A percentile compares a stretch with the other conserved stretches of the same genome.
Conservation (phyloP, 2,888 invertebrate species). For the Bellardia bayeri region DNA sequence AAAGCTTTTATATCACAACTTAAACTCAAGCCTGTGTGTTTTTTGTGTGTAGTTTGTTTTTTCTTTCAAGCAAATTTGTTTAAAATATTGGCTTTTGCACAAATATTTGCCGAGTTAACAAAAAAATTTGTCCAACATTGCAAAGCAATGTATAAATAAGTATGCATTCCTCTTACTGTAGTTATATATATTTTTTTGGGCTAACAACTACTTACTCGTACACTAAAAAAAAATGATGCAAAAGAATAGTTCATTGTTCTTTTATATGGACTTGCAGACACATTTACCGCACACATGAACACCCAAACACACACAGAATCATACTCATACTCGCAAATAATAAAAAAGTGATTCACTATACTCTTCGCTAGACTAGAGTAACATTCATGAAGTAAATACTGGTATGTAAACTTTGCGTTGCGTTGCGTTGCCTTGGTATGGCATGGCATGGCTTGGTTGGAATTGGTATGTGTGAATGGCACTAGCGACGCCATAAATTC, state of each 20-base stretch:
- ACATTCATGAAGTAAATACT: constrained; percentile 51
- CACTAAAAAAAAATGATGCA: constrained; percentile 22
- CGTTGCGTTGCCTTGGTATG: constrained; percentile 13
- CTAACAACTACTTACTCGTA: not conserved
- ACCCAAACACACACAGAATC: constrained; percentile 1
- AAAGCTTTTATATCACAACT: not conserved
- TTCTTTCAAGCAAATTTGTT: constrained; percentile 17
- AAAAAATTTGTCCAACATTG: constrained; percentile 44
- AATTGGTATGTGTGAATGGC: constrained; percentile 53
- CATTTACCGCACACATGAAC: constrained; percentile 27
- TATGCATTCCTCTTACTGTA: constrained; percentile 36
- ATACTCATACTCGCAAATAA: not conserved
- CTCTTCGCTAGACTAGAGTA: constrained; percentile 17
- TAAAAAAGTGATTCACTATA: constrained; percentile 51
- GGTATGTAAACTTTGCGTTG: constrained; percentile 35
- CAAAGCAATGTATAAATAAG: constrained; percentile 52
- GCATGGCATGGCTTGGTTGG: constrained; percentile 34
- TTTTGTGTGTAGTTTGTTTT: not conserved
- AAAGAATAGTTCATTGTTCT: constrained; percentile 71
- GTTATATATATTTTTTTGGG: not conserved
- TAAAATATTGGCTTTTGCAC: constrained; percentile 58
- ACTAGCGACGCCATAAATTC: constrained; percentile 72
- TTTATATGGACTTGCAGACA: constrained; percentile 66
- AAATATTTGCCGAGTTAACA: constrained; percentile 64
- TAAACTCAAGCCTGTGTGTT: not conserved